Evolutionary conservation across 2,797 vertebrate genomes (phyloP).

Genomic region (Melanotaenia nigrans): DNA sequence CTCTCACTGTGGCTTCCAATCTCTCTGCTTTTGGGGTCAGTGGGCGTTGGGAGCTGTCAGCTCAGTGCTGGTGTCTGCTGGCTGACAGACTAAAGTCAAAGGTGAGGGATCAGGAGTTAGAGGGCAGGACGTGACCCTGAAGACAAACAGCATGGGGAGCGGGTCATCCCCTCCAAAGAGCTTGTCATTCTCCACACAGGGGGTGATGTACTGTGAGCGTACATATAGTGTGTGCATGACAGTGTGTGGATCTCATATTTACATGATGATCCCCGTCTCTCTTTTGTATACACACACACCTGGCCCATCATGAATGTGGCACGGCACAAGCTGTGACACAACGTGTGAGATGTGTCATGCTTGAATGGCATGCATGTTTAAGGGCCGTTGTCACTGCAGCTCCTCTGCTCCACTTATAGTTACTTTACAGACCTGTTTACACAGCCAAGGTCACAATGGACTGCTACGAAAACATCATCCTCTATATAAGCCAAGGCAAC

Average conservation of each 20-base stretch:
- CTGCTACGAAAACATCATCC: conserved; percentile 74
- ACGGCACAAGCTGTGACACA: conserved; percentile 17
- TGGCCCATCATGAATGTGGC: conserved; percentile 19
- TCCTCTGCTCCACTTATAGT: conserved; percentile 65
- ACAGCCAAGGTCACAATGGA: conserved; percentile 74
- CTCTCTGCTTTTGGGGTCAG: conserved; percentile 70
- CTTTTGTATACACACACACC: conserved; percentile 27
- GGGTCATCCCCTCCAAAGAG: conserved; percentile 66
- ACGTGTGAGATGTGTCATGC: conserved; percentile 65
- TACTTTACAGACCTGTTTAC: conserved; percentile 74
- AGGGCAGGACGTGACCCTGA: conserved; percentile 74
- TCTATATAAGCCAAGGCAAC: conserved; percentile 71
- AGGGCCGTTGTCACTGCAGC: conserved; percentile 63
- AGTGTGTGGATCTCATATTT: conserved; percentile 36
- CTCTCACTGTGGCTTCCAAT: conserved; percentile 17
- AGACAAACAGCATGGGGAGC: conserved; percentile 77
- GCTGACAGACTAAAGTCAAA: conserved; percentile 70
- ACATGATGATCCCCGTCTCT: conserved; percentile 41
- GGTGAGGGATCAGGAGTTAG: conserved; percentile 67
- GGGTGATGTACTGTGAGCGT: conserved; percentile 59
- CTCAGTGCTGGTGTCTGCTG: conserved; percentile 67
- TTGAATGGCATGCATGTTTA: conserved; percentile 77
- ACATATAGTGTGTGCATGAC: conserved; percentile 43
- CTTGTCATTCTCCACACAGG: conserved; percentile 77
- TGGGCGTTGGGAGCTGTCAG: conserved; percentile 81